Evolutionary conservation across 1,140 invertebrate genomes (phyloP).

Genomic region (Colletes latitarsis): DNA sequence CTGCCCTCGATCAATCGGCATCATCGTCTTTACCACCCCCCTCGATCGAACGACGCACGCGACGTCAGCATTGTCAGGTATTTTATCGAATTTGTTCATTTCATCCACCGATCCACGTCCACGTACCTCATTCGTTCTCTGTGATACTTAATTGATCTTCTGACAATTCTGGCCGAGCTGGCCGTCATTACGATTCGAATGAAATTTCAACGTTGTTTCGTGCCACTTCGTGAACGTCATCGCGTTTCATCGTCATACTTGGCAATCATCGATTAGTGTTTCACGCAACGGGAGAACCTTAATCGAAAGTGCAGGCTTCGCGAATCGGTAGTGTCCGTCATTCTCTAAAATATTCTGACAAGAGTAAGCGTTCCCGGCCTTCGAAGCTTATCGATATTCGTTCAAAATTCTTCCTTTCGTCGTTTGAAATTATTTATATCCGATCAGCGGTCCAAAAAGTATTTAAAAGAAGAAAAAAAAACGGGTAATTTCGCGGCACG

Average conservation of each 20-base stretch:
- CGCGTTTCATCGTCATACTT: not conserved
- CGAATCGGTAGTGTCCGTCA: too few species aligned
- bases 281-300: not conserved
- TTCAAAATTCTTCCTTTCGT: not conserved
- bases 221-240: not conserved
- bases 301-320: not conserved
- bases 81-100: slow-evolving; percentile 10
- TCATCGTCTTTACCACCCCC: too few species aligned
- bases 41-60: slow-evolving; percentile 23
- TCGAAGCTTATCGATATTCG: too few species aligned
- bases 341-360: too few species aligned
- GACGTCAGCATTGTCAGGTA: slow-evolving; percentile 17
- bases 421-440: not conserved
- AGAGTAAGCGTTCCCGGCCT: too few species aligned
- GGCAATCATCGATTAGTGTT: not conserved
- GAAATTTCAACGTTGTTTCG: not conserved
- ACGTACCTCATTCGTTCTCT: not conserved
- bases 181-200: not conserved
- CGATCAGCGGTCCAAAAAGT: not conserved
- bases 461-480: not conserved
- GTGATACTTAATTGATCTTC: not conserved
- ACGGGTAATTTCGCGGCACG: slow-evolving; percentile 6
- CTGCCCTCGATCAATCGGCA: slow-evolving; percentile 1
- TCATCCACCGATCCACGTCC: not conserved
- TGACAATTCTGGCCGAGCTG: not conserved